Evolutionary conservation across 2,888 invertebrate genomes (phyloP).

Genomic region (Patella pellucida): DNA sequence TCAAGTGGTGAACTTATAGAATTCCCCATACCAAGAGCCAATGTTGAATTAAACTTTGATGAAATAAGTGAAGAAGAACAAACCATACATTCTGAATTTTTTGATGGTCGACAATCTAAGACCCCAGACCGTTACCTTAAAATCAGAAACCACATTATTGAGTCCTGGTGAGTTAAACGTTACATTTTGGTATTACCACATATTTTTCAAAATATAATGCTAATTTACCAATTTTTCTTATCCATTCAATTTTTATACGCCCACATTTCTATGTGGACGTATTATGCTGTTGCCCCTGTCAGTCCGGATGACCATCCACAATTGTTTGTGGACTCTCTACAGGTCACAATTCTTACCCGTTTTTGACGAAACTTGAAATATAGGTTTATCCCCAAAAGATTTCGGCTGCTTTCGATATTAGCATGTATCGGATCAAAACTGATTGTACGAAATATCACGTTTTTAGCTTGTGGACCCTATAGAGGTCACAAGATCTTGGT

Average conservation of each 20-base stretch:
- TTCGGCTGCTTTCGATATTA: no score
- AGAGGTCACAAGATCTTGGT: no score
- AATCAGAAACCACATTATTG: conserved; percentile 77
- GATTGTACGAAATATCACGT: no score
- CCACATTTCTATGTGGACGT: no score
- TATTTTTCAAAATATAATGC: not conserved
- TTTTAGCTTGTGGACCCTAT: no score
- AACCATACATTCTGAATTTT: conserved; percentile 75
- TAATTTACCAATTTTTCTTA: not conserved
- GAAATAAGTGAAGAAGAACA: conserved; percentile 75
- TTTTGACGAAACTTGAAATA: no score
- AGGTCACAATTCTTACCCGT: no score
- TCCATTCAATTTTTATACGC: not conserved
- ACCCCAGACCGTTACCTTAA: conserved; percentile 76
- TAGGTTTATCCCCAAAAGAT: no score
- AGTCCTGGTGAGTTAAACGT: conserved; percentile 72
- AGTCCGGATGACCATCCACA: no score
- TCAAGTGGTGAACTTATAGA: conserved; percentile 52
- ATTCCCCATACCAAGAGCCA: conserved; percentile 73
- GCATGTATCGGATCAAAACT: no score
- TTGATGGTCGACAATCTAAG: conserved; percentile 75
- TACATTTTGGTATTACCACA: not conserved
- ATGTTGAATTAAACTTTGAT: conserved; percentile 70
- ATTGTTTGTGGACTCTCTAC: no score
- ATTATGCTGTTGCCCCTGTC: no score